Conservation (phyloP, 1,140 invertebrate species). For the Xylocopa sonorina region DNA sequence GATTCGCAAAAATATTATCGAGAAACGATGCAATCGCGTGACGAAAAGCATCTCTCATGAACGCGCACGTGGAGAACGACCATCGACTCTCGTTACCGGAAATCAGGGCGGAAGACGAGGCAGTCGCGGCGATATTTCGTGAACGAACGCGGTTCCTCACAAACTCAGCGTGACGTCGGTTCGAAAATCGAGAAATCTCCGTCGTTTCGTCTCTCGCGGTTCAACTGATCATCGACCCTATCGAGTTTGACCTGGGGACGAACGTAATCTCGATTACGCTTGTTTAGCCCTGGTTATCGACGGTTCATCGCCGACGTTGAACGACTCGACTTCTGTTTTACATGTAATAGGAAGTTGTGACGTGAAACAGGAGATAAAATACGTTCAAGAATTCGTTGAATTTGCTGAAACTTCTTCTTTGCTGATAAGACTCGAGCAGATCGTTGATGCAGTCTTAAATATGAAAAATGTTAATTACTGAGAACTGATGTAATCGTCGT, state of each 20-base stretch:
- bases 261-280: not conserved
- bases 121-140: too few relatives aligned
- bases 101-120: not conserved
- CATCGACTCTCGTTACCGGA: not conserved
- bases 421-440: too few relatives aligned
- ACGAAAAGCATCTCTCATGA: too few relatives aligned
- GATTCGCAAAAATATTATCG: not conserved
- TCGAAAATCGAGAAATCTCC: too few relatives aligned
- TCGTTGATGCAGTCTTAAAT: not conserved
- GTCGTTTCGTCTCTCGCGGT: too few relatives aligned
- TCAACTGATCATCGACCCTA: too few relatives aligned
- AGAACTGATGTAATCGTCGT: not conserved
- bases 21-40: not conserved
- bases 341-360: not conserved
- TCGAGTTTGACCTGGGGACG: slow-evolving; percentile 28
- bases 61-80: too few relatives aligned
- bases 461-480: not conserved
- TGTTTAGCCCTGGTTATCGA: slow-evolving; percentile 11
- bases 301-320: not conserved
- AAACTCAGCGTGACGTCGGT: too few relatives aligned
- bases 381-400: not conserved
- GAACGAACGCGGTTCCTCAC: too few relatives aligned
- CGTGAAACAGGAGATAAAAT: not conserved
- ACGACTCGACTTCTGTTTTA: not conserved
- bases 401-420: too few relatives aligned